A percentile compares a stretch with the other conserved stretches of the same genome.
phyloP scores from a whole-genome alignment of 2,888 invertebrate species.

The Morinoia aosen region DNA sequence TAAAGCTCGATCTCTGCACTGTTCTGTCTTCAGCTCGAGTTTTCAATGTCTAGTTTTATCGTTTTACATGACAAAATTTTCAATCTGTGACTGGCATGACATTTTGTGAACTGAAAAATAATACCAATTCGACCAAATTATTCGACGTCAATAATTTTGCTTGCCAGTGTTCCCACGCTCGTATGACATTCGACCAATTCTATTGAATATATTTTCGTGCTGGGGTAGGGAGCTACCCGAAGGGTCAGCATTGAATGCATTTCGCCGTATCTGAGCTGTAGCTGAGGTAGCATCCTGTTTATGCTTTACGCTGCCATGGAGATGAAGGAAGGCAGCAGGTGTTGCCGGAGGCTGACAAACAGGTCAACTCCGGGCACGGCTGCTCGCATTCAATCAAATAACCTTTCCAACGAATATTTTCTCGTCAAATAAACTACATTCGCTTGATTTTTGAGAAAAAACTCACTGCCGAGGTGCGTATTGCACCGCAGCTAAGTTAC shows the following conservation, averaged over 20 bases:
- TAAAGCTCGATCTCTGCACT: neutral
- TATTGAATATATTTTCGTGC: conserved; percentile 6
- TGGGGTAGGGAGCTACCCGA: neutral
- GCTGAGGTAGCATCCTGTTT: conserved; percentile 45
- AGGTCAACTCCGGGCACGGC: conserved; percentile 16
- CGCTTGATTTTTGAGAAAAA: neutral
- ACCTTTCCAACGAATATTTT: neutral
- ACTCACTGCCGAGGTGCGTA: neutral
- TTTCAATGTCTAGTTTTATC: neutral
- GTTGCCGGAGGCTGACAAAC: conserved; percentile 49
- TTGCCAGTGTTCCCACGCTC: conserved; percentile 7
- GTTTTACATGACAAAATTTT: neutral
- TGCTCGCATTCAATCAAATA: conserved; percentile 32
- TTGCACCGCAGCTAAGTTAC: neutral
- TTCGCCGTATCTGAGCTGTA: conserved; percentile 27
- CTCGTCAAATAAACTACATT: neutral
- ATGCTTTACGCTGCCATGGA: conserved; percentile 37
- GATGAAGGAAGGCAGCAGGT: conserved; percentile 48
- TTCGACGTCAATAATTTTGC: neutral
- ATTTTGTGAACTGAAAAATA: neutral
- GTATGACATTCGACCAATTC: neutral
- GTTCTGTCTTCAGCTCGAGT: neutral
- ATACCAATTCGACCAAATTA: neutral
- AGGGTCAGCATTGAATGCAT: conserved; percentile 12
- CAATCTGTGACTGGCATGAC: neutral